Evolutionary conservation across 2,113 vertebrate genomes (phyloP), one percentile per base, ranked within the genome.

Genomic region (Larimichthys crocea): DNA sequence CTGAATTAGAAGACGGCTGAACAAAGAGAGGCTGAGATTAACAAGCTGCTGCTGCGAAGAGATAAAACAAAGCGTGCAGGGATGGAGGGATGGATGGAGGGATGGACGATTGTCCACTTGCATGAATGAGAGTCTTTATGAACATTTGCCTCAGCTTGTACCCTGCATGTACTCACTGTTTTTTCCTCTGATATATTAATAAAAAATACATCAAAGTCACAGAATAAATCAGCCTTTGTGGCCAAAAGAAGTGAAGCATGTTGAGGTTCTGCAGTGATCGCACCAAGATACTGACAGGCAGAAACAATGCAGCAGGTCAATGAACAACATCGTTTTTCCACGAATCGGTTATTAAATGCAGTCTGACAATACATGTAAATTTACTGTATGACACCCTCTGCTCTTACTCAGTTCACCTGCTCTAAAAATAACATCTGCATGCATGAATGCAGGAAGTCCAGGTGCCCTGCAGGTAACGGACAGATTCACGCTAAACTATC

Each of bases 21-120:
- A 78, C 68, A 78, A 83, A 76, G 67, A 64, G 19, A 7, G n/a
- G 56, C 48, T 75, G 60, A 50, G 74, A 83, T 86, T 62, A 80
- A 12, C 52, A 6, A 17, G 20, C 52, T 60, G 50, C 67, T 80
- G 71, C 56, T 42, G 63, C 0, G 17, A n/a, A 11, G 57, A 80
- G 76, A 80, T 75, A 53, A 70, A 56, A 59, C 60, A 48, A 62
- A 55, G 50, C 60, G 70, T 26, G 24, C 1, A 24, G 24, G 24
- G 24, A 24, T 24, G 24, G 24, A 24, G 24, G 55, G 46, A 53
- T 17, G 74, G 57, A 46, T 17, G 48, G 22, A 52, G 44, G 61
- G 53, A 52, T 24, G 52, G 20, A 55, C 22, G 19, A 5, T 7
- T 17, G 7, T 48, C 61, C 50, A 65, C 49, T 26, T n/a, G 16